Base-by-base conservation (phyloP, 1,140 invertebrate genomes). In the Melanaphis sacchari region DNA sequence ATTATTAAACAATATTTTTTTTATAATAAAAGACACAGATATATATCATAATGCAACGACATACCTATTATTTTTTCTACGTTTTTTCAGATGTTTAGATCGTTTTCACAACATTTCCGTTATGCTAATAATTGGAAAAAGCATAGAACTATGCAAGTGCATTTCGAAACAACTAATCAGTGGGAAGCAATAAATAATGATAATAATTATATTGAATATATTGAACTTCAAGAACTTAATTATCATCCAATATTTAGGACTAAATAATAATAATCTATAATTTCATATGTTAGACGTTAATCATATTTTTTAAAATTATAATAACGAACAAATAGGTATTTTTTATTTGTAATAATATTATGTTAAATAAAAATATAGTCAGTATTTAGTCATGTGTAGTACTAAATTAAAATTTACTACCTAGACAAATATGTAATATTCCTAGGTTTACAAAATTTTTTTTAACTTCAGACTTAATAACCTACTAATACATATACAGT, bases 191-290 rank as follows among this genome's bases (percentile, higher is more conserved):
- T 85, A 43, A 31, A 85, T 31, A 41, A 43, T 31, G 84, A 43
- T 85, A 85, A 43, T 43, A 85, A 85, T 85, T 43, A 85, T 43
- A 43, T 85, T 54, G 43, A 46, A 46, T n/a, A n/a, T n/a, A 46
- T 46, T 24, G 84, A 85, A 85, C 84, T 85, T 15, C 84, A 85
- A 43, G 84, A 85, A 43, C 41, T 85, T 31, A 85, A 85, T 43
- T 85, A 85, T 11, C 40, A 40, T n/a, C 40, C 84, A 43, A 31
- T 85, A 26, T 31, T 85, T 85, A 9, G 41, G 31, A 85, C 8
- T 43, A 66, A 66, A 66, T 66, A 43, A 43, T 85, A 85, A n/a
- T 26, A 26, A 43, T 18, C 26, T 31, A 31, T 9, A 85, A 85
- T 26, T 31, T n/a, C 22, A 24, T 18, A 66, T n/a, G 31, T 15